phyloP scores from a whole-genome alignment of 2,113 vertebrate species.

The Agelaius tricolor region DNA sequence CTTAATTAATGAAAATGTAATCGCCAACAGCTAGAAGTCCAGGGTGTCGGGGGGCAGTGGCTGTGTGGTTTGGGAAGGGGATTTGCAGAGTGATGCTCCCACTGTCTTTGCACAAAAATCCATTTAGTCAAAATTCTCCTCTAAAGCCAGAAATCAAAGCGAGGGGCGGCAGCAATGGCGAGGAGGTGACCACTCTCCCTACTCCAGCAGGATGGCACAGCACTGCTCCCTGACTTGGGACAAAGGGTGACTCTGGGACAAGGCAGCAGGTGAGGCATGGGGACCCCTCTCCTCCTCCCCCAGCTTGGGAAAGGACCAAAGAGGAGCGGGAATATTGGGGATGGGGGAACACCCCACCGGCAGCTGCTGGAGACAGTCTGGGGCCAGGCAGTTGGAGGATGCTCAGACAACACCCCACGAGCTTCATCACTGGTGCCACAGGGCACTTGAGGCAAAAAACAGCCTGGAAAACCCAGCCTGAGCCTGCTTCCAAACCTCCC shows the following conservation, averaged over 20 bases:
- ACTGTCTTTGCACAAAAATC: slow-evolving; percentile 43
- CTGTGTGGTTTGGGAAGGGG: neutral
- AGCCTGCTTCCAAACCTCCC: neutral
- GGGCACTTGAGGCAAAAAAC: neutral
- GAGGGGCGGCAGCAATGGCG: neutral
- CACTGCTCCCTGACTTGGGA: accelerated
- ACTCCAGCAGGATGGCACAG: accelerated
- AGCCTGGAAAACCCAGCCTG: neutral
- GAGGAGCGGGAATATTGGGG: neutral
- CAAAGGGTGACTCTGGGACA: neutral
- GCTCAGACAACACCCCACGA: neutral
- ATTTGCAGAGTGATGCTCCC: slow-evolving; percentile 49
- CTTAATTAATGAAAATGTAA: neutral
- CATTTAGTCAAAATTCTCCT: slow-evolving; percentile 47
- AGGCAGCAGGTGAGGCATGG: neutral
- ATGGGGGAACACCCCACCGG: neutral
- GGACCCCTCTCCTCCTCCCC: neutral
- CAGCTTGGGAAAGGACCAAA: neutral
- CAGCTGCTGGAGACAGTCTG: neutral
- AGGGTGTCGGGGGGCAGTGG: neutral
- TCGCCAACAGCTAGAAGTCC: neutral
- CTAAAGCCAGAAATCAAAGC: neutral
- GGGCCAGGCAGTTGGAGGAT: neutral
- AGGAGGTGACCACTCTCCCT: neutral
- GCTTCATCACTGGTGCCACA: accelerated